A percentile compares a stretch with the other conserved stretches of the same genome.
phyloP scores from a whole-genome alignment of 1,140 invertebrate genomes.

The Cherax quadricarinatus region DNA sequence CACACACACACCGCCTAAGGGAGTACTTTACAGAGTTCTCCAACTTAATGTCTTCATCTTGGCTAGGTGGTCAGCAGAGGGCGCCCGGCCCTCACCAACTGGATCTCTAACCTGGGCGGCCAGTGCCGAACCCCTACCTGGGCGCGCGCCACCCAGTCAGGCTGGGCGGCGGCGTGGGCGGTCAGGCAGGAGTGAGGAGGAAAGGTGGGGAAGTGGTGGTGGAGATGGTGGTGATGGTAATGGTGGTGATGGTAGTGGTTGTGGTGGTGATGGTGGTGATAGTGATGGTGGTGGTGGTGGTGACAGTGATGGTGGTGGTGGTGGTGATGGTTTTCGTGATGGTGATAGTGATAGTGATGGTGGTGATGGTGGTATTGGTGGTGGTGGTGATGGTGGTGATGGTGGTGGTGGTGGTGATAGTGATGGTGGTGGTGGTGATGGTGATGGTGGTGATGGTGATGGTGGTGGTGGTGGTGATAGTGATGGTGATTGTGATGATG shows the following conservation, averaged over 20 bases:
- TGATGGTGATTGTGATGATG: too few relatives aligned
- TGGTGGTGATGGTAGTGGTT: too few relatives aligned
- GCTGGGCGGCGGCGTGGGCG: constrained; percentile 14
- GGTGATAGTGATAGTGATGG: too few relatives aligned
- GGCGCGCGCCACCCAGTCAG: constrained; percentile 21
- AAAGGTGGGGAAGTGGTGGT: background rate
- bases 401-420: background rate
- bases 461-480: background rate
- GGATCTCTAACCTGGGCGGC: constrained; percentile 12
- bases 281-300: background rate
- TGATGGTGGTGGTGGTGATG: background rate
- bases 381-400: too few relatives aligned
- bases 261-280: too few relatives aligned
- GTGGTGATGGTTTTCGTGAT: constrained; percentile 1
- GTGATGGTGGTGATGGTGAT: background rate
- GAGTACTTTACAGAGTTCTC: constrained; percentile 41
- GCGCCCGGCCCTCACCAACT: constrained; percentile 20
- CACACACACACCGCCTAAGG: too few relatives aligned
- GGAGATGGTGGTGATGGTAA: too few relatives aligned
- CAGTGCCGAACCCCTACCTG: constrained; percentile 12
- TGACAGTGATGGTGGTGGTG: background rate
- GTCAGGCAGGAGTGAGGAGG: background rate
- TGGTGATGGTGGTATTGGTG: constrained; percentile 10
- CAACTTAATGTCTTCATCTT: constrained; percentile 62
- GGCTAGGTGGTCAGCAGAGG: constrained; percentile 16